phyloP scores from a whole-genome alignment of 1,140 invertebrate species.

The Drosophila asahinai region DNA sequence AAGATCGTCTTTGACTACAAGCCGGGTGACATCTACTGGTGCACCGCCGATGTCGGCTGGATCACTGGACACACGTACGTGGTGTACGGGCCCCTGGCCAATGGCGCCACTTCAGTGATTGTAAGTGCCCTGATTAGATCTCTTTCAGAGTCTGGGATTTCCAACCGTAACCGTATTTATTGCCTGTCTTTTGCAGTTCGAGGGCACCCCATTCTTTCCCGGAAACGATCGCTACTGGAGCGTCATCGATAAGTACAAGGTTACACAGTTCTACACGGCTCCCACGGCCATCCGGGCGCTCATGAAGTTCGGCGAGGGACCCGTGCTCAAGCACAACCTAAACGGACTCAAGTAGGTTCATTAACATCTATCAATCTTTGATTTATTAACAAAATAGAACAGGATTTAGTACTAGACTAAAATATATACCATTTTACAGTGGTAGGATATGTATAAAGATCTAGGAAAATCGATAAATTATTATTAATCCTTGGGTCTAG shows the following conservation, averaged over 20 bases:
- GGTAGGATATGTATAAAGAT: too few relatives aligned
- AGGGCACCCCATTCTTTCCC: conserved; percentile 97
- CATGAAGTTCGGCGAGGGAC: conserved; percentile 96
- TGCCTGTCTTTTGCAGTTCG: conserved; percentile 90
- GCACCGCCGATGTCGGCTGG: conserved; percentile 99
- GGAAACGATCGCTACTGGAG: conserved; percentile 96
- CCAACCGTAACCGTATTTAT: conserved; percentile 9
- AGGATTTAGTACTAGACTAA: too few relatives aligned
- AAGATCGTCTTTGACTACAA: conserved; percentile 98
- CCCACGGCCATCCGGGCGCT: conserved; percentile 98
- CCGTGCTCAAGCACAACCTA: conserved; percentile 89
- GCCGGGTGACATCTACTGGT: conserved; percentile 96
- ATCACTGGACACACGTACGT: conserved; percentile 99
- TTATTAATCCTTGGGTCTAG: too few relatives aligned
- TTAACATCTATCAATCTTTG: too few relatives aligned
- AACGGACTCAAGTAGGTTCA: conserved; percentile 85
- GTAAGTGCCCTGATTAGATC: conserved; percentile 86
- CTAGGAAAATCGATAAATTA: too few relatives aligned
- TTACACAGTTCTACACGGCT: conserved; percentile 98
- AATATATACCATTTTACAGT: too few relatives aligned
- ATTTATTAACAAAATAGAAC: too few relatives aligned
- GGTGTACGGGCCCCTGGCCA: conserved; percentile 96
- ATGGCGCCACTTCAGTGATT: conserved; percentile 96
- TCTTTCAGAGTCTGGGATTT: background rate
- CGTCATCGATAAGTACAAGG: conserved; percentile 97